Base-by-base conservation (phyloP, 2,113 vertebrate genomes). In the Polypterus senegalus region DNA sequence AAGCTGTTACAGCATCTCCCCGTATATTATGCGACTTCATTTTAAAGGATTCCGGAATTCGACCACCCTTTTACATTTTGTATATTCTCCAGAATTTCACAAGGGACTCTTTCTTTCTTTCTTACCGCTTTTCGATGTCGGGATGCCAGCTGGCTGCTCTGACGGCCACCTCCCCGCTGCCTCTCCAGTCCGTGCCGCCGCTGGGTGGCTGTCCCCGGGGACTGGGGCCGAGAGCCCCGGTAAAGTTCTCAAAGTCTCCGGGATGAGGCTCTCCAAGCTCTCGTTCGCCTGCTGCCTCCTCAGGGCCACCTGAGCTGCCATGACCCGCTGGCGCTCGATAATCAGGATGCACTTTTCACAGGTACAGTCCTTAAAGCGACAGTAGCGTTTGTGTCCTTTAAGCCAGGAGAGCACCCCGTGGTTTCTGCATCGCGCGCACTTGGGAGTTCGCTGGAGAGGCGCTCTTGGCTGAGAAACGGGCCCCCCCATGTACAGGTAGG, bases 301-400 rank as follows among this genome's bases (percentile, higher is more conserved):
- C 9, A 96, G 89, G 46, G 93, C 93, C 76, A 97, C 94, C 86
- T 97, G 94, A 54, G 94, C 94, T 10, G 94, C 94, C 93, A 97
- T 96, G 63, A 96, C 93, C 70, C 93, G 84, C 88, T 97, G 93
- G 52, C 94, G 78, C 83, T 96, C 94, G 76, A 97, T 94, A 81
- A 97, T 96, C 49, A 97, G 88, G 82, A 97, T 95, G 84, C 94
- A 97, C 71, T 97, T 97, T 76, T 96, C 94, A 74, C 94, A 97
- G 65, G 91, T 90, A 81, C 94, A 97, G 87, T 96, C 94, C 77
- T 96, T 96, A 84, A 96, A 96, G 77, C 94, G 91, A 71, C 94
- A 96, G 83, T 94, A 96, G 61, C 94, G 91, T 72, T 97, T 97
- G 86, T 96, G 93, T 56, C 94, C 94, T 73, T 96, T 97, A 61